Base-by-base conservation (phyloP, 2,888 invertebrate species). In the Patella ulyssiponensis region DNA sequence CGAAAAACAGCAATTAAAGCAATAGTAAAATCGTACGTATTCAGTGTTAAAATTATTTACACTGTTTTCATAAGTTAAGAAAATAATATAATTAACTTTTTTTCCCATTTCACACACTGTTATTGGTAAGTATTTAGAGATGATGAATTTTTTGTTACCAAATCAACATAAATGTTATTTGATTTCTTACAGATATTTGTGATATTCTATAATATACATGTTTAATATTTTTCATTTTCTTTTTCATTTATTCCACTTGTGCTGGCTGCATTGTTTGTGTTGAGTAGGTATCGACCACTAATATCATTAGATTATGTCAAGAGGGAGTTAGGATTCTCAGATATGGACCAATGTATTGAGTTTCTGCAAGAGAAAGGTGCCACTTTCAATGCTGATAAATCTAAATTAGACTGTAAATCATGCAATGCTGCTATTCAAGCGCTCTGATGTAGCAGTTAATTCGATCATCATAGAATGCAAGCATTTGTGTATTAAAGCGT, bases 11-110 rank as follows among this genome's bases (percentile, higher is more conserved):
- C 98, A 89, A 94, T 99, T 90, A 97, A 96, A 93, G 94, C 95
- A 92, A 96, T 99, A 92, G 94, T 98, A 86, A 99, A 98, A 95
- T 95, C 98, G 98, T 99, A 96, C 94, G 98, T 97, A 94, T 88
- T 77, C 78, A 9, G 44, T 7, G 44, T 44, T 44, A 44, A 9
- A 44, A 44, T 44, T 44, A 44, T 44, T 44, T 44, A 44, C 44
- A 44, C 44, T 44, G 9, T 44, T 44, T 44, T 44, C 44, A 44
- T 44, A 44, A 7, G 44, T 44, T 44, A 9, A 44, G 7, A 44
- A 44, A 44, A 7, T 44, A 44, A 9, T 44, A 44, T 44, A 1
- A 0, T 44, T 44, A 44, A 44, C 9, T 44, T 44, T 44, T 44
- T 44, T 44, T 44, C 9, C 5, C 44, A 44, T 44, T 44, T 44